Base-by-base conservation (phyloP, 2,113 vertebrate species). In the Podilymbus podiceps region DNA sequence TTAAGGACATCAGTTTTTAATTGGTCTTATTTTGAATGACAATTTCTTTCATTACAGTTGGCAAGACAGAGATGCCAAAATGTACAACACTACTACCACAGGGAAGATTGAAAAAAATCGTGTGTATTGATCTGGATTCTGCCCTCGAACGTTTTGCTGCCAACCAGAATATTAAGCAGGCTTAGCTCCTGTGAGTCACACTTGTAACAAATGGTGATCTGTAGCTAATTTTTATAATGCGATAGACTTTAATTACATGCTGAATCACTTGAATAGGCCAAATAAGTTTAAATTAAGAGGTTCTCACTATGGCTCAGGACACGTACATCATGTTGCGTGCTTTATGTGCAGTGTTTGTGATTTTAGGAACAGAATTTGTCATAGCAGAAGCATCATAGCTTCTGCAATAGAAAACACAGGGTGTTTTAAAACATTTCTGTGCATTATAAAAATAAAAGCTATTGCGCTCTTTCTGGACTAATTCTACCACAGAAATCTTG, bases 161-260 rank as follows among this genome's bases (percentile, higher is more conserved):
- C 76, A 85, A 38, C 63, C 46, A 78, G 92, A 94, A 92, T 87
- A 87, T 89, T 96, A 97, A 97, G 85, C 88, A 97, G 93, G 85
- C 82, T 92, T 83, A 90, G 94, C 78, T 74, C 46, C 79, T 64
- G 31, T 91, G 96, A 97, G 78, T 96, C 91, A 74, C 87, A 72
- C 38, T 75, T 18, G 86, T 91, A 93, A 95, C 91, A 93, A 90
- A 75, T 42, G 74, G 78, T 46, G 59, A 84, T 95, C 93, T 81
- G 69, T n/a, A 52, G 72, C 28, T 91, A 91, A 90, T 89, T 91
- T 98, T 92, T 93, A 75, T 80, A 79, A 69, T 31, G 71, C 0
- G 20, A 46, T 95, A 93, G 89, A 83, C 93, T 95, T 95, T 93
- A 86, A 93, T 76, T 80, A 52, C 62, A 95, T 44, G 31, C 44